A percentile compares a stretch with the other conserved stretches of the same genome.
phyloP scores from a whole-genome alignment of 2,888 invertebrate genomes.

The Fragum sueziense region DNA sequence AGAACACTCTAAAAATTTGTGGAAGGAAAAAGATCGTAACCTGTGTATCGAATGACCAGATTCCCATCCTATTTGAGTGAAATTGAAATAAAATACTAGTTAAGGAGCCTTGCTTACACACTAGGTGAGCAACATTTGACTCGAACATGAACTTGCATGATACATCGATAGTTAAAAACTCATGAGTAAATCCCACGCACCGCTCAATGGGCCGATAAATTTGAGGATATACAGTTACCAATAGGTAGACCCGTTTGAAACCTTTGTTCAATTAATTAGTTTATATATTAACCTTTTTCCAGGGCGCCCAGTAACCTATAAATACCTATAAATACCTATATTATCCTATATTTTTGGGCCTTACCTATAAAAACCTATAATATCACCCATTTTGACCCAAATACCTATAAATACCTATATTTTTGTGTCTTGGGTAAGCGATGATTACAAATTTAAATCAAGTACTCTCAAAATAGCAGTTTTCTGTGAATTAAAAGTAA shows the following conservation, averaged over 20 bases:
- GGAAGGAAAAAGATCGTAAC: neutral
- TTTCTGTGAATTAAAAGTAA: no score
- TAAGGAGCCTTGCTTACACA: conserved; percentile 17
- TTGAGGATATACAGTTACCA: conserved; percentile 8
- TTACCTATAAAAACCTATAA: no score
- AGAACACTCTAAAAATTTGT: no score
- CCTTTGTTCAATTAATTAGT: conserved; percentile 20
- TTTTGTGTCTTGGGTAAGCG: no score
- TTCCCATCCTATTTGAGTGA: neutral
- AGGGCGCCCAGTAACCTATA: no score
- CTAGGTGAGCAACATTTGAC: conserved; percentile 10
- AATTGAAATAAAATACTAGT: neutral
- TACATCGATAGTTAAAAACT: conserved; percentile 12
- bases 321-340: no score
- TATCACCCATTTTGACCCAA: no score
- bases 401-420: no score
- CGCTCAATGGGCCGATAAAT: neutral
- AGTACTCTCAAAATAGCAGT: no score
- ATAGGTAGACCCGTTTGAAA: conserved; percentile 8
- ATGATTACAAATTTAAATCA: no score
- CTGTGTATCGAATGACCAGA: neutral
- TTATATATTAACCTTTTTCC: neutral
- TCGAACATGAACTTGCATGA: conserved; percentile 19
- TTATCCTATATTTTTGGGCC: no score
- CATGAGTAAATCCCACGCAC: conserved; percentile 24